Conservation (phyloP, 2,888 invertebrate species). For the Bimastos eiseni region DNA sequence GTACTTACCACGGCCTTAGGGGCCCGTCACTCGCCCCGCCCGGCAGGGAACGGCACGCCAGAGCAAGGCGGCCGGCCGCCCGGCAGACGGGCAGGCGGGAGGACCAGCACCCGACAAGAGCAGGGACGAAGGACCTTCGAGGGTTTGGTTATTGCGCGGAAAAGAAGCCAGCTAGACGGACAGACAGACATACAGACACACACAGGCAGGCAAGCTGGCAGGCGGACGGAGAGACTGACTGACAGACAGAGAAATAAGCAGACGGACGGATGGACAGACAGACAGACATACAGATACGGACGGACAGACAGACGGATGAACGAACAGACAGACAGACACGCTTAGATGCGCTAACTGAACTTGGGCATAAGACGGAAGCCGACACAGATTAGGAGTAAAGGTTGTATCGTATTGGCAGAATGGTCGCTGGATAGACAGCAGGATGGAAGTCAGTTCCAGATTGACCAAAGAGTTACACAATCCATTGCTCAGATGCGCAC, state of each 20-base stretch:
- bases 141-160: neutral
- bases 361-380: slow-evolving; percentile 25
- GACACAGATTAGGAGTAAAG: slow-evolving; percentile 22
- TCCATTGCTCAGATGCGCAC: no score
- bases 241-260: no score
- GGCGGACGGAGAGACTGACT: slow-evolving; percentile 26
- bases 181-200: neutral
- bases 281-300: no score
- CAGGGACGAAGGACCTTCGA: neutral
- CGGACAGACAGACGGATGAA: no score
- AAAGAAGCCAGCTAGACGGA: neutral
- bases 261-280: no score
- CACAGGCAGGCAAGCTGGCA: slow-evolving; percentile 25
- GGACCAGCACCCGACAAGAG: neutral
- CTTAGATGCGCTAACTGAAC: slow-evolving; percentile 23
- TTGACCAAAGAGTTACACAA: no score
- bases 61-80: neutral
- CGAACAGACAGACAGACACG: slow-evolving; percentile 31
- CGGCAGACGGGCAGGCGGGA: neutral
- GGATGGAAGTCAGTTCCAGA: no score
- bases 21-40: slow-evolving; percentile 9
- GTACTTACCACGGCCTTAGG: slow-evolving; percentile 23
- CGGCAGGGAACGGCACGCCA: neutral
- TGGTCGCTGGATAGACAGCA: neutral
- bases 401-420: neutral